phyloP scores from a whole-genome alignment of 1,140 invertebrate genomes.

The Meloidogyne chitwoodi region DNA sequence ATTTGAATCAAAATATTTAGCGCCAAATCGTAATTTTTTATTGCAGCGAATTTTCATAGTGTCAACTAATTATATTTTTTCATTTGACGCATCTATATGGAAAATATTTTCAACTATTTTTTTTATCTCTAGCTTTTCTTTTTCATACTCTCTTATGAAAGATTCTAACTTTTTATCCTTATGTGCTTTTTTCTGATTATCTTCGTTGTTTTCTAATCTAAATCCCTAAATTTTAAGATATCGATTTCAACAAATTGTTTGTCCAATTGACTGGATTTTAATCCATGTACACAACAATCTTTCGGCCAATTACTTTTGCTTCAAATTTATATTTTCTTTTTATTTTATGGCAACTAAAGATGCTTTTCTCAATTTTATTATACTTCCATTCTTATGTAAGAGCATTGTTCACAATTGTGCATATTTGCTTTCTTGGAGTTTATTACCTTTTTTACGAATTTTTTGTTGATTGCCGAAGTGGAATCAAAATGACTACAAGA shows the following conservation, averaged over 20 bases:
- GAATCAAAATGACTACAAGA: not conserved
- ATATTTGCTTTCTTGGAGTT: not conserved
- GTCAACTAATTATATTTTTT: not conserved
- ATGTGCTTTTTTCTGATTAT: not conserved
- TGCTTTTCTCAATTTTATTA: not conserved
- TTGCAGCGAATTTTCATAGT: not conserved
- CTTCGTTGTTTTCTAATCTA: not conserved
- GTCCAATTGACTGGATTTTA: not conserved
- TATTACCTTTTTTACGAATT: constrained; percentile 5
- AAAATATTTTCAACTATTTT: no score
- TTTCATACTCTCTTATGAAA: no score
- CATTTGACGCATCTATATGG: no score
- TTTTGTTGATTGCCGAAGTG: not conserved
- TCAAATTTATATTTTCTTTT: not conserved
- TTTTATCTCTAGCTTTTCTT: no score
- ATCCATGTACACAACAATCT: not conserved
- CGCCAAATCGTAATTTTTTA: no score
- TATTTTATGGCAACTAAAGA: not conserved
- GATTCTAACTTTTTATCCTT: no score
- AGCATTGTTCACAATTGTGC: not conserved
- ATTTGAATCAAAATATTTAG: no score
- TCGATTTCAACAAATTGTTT: not conserved
- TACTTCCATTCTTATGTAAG: not conserved
- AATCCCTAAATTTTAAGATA: not conserved
- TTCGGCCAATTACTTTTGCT: not conserved